phyloP scores from a whole-genome alignment of 2,113 vertebrate species.

The Myotis brandtii region DNA sequence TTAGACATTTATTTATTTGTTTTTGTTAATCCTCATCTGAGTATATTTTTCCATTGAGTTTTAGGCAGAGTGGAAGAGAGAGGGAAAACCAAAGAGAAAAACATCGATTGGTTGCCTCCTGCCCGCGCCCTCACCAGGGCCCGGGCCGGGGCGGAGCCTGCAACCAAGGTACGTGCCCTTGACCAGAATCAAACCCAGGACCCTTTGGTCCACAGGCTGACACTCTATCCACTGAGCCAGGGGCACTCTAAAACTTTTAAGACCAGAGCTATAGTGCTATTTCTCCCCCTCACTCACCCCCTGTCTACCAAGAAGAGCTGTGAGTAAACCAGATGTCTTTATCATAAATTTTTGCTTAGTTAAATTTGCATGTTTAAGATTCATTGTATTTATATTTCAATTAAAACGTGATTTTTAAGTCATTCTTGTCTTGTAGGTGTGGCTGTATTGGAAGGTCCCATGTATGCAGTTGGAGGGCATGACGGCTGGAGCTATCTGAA shows the following conservation, averaged over 20 bases:
- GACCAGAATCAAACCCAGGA: no score
- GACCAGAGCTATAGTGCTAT: not conserved
- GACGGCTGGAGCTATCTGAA: conserved; percentile 99
- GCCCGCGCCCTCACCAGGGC: no score
- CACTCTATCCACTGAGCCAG: no score
- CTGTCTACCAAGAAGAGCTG: not conserved
- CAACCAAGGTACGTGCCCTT: no score
- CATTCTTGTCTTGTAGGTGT: conserved; percentile 88
- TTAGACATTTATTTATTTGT: no score
- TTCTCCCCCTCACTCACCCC: not conserved
- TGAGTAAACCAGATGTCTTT: not conserved
- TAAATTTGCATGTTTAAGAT: not conserved
- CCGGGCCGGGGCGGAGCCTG: no score
- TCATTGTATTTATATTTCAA: not conserved
- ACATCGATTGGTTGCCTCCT: no score
- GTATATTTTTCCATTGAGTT: no score
- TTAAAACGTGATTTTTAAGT: not conserved
- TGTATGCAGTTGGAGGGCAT: conserved; percentile 98
- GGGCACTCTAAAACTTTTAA: not conserved
- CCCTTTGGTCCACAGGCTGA: no score
- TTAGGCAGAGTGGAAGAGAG: no score
- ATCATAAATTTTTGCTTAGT: not conserved
- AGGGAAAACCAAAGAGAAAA: no score
- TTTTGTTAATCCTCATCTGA: no score
- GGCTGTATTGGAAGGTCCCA: conserved; percentile 96